Base-by-base conservation (phyloP, 2,113 vertebrate genomes). In the cat (Felis catus) region DNA sequence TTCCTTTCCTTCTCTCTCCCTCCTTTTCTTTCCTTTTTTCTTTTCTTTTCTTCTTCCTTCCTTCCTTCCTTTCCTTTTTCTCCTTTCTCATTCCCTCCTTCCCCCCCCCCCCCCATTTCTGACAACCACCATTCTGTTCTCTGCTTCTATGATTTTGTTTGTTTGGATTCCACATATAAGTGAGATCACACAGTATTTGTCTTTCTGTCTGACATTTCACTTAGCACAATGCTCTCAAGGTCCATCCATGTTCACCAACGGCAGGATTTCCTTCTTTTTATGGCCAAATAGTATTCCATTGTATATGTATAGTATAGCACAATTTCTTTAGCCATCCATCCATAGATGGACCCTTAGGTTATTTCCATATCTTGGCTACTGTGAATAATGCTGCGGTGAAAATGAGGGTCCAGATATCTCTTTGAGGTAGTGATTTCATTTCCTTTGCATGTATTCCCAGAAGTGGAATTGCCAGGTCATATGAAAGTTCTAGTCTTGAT, bases 191-290 rank as follows among this genome's bases (percentile, higher is more conserved):
- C 12, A 36, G 39, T 36, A 36, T 63, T 25, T 63, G 68, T 83
- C 39, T 74, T 74, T 73, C 66, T 78, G 14, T 83, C 36, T 71
- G 90, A 61, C 41, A 27, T 71, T 84, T 84, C 91, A 36, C 29
- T 92, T 41, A 83, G 29, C 36, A 27, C 29, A 73, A 92, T 48
- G 53, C 29, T 39, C 36, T 83, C 79, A 48, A 13, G 31, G 66
- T 83, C 53, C 29, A n/a, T 48, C 79, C 10, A 5, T 7, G 21
- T 83, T 73, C 3, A 11, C 14, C 13, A 15, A 73, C 21, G 79
- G 29, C 53, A 70, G 39, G 66, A n/a, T 92, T 79, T 70, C 73
- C 61, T 79, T 94, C 29, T 68, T 79, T 58, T 29, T 83, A 45
- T 79, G 73, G 36, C 21, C 15, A 18, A 23, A 19, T 58, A 45